Base-by-base conservation (phyloP, 1,140 invertebrate species). In the Drosophila mojavensis region DNA sequence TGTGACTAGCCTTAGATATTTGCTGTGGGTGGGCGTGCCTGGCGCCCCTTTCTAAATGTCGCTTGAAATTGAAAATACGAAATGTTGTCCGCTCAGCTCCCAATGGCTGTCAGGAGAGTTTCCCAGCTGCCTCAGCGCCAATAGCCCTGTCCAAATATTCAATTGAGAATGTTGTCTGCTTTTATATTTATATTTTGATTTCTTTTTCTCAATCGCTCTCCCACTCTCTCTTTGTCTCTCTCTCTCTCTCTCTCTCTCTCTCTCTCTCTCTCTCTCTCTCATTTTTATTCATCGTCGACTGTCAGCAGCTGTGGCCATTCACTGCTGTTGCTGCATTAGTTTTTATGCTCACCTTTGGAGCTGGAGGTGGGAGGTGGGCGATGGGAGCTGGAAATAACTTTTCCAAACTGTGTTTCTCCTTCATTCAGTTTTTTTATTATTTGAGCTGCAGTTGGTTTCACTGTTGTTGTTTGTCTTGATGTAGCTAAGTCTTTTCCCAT, bases 281-380 rank as follows among this genome's bases (percentile, higher is more conserved):
- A 10, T 53, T 10, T 24, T 36, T 47, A 3, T 65, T 61, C 50
- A 33, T 54, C 43, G 58, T 53, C 45, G 55, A 54, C 36, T 54
- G 47, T 50, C 75, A 81, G 56, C 81, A 85, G 81, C 70, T 86
- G 81, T 63, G 55, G 43, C 67, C 74, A 66, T 65, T 80, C 64
- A 15, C 10, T 54, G 20, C 26, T 39, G 64, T 55, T 24, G 43
- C 67, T 43, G 61, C 83, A 82, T 88, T 88, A 88, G 82, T 85
- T 86, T 86, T 86, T 81, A 85, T 79, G 66, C 75, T 82, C 50
- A 79, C 36, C 36, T 39, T 39, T 39, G 36, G 36, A 39, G 36
- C 10, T 3, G 10, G 36, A 39, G 36, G 2, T 13, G 36, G 9
- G 33, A 43, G 48, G 43, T 58, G 20, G 17, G 17, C 17, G 17